phyloP scores from a whole-genome alignment of 35 echinoderm and acorn worm species.

The Anneissia japonica region DNA sequence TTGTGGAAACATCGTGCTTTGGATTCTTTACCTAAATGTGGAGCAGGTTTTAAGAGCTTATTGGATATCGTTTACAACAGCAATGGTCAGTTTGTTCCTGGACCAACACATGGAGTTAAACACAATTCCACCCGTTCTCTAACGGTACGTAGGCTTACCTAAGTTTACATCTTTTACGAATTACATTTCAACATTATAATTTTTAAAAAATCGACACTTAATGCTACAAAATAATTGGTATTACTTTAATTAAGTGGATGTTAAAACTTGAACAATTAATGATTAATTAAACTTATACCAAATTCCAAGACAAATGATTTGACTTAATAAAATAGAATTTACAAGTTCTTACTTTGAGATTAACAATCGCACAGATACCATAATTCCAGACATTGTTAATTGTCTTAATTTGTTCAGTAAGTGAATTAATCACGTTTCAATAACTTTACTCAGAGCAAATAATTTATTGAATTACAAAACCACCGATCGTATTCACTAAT shows the following conservation, averaged over 20 bases:
- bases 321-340: too few species aligned
- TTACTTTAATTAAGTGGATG: neutral
- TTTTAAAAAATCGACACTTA: neutral
- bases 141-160: neutral
- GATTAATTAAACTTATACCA: too few species aligned
- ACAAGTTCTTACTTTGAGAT: too few species aligned
- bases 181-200: neutral
- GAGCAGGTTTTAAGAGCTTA: slow-evolving; percentile 69
- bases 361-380: too few species aligned
- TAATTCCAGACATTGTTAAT: neutral
- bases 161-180: neutral
- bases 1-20: slow-evolving; percentile 66
- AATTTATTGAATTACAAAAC: neutral
- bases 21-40: neutral
- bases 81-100: slow-evolving; percentile 45
- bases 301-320: too few species aligned
- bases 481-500: neutral
- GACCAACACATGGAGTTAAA: slow-evolving; percentile 9
- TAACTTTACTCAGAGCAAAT: neutral
- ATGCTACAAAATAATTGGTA: neutral
- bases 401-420: neutral
- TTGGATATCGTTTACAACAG: slow-evolving; percentile 64
- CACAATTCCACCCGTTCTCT: neutral
- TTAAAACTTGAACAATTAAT: slow-evolving; percentile 9
- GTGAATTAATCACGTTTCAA: slow-evolving; percentile 3